A percentile compares a stretch with the other conserved stretches of the same genome.
phyloP scores from a whole-genome alignment of 2,113 vertebrate species.

The Austrofundulus limnaeus region DNA sequence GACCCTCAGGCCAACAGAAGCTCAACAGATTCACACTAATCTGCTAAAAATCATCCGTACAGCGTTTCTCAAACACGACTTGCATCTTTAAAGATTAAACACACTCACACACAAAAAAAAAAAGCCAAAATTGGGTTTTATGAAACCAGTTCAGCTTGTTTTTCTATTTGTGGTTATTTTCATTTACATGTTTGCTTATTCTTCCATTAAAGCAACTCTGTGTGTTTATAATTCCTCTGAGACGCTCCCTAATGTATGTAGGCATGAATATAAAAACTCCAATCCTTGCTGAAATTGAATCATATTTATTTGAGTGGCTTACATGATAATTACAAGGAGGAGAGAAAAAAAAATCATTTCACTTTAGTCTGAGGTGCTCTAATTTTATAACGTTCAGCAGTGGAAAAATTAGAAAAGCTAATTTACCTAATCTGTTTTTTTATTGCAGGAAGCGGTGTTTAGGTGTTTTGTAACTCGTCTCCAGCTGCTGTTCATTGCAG shows the following conservation, averaged over 20 bases:
- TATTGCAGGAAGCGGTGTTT: constrained; percentile 38
- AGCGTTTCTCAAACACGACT: constrained; percentile 16
- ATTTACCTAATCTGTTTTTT: constrained; percentile 61
- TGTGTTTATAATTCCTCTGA: constrained; percentile 14
- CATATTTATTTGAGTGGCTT: constrained; percentile 50
- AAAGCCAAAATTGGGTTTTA: constrained; percentile 7
- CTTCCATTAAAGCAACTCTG: constrained; percentile 5
- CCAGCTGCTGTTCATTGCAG: constrained; percentile 39
- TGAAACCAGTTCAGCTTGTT: not conserved
- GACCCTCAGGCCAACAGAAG: not conserved
- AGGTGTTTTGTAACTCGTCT: constrained; percentile 52
- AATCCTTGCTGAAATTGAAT: constrained; percentile 42
- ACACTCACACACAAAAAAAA: constrained; percentile 2
- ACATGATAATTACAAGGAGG: constrained; percentile 53
- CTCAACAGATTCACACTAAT: constrained; percentile 6
- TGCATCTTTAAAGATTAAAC: constrained; percentile 17
- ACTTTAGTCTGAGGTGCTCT: constrained; percentile 54
- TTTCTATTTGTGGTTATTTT: constrained; percentile 11
- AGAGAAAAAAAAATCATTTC: constrained; percentile 51
- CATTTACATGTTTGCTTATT: constrained; percentile 3
- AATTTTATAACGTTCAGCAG: constrained; percentile 60
- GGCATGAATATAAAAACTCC: constrained; percentile 16
- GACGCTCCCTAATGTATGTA: not conserved
- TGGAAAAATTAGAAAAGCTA: constrained; percentile 65
- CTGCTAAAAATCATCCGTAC: not conserved